Evolutionary conservation across 2,888 invertebrate species (phyloP).

Genomic region (Sesia apiformis): DNA sequence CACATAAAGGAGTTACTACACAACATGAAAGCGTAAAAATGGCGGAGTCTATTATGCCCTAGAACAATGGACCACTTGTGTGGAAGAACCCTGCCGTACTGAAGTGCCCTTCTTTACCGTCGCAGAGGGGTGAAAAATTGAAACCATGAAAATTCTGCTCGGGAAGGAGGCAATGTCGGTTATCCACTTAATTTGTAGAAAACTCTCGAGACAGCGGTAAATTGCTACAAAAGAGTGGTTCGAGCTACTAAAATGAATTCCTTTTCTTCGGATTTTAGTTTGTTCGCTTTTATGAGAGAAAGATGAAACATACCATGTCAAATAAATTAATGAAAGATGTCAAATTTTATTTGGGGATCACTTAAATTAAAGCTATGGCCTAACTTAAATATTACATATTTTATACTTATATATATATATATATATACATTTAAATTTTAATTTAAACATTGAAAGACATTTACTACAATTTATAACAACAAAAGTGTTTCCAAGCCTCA

Average conservation of each 20-base stretch:
- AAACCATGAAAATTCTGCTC: constrained; percentile 3
- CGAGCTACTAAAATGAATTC: background rate
- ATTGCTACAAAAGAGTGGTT: background rate
- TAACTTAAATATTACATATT: too few relatives aligned
- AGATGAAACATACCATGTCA: too few relatives aligned
- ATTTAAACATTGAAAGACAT: too few relatives aligned
- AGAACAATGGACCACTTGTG: constrained; percentile 35
- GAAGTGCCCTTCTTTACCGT: background rate
- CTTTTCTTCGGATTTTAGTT: too few relatives aligned
- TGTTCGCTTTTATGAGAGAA: too few relatives aligned
- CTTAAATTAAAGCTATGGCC: too few relatives aligned
- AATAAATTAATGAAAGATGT: too few relatives aligned
- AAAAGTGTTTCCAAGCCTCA: background rate
- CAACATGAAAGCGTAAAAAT: constrained; percentile 16
- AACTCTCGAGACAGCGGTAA: background rate
- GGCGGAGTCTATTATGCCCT: constrained; percentile 27
- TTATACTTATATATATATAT: too few relatives aligned
- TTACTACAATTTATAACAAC: too few relatives aligned
- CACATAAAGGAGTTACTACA: constrained; percentile 18
- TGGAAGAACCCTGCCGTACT: background rate
- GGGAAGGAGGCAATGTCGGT: background rate
- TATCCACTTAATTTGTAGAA: background rate
- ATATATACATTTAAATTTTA: too few relatives aligned
- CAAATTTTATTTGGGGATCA: too few relatives aligned
- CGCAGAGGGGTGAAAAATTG: background rate